These are phyloP conservation scores for Ophioninae sp. DNA, from an alignment of 2,888 invertebrate genomes.

Conservation along the genomic window DNA sequence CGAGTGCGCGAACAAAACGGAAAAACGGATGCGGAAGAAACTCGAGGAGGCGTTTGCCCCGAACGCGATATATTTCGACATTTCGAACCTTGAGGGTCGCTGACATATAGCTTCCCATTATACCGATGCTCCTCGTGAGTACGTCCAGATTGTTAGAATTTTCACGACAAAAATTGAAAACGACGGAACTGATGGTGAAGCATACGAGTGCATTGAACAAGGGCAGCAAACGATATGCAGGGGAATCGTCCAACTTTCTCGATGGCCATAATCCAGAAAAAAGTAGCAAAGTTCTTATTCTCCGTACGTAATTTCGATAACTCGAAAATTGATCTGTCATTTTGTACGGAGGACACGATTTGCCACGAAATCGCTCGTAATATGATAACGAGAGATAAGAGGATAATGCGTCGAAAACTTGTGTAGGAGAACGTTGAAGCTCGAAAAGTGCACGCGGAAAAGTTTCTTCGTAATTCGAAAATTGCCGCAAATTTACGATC, in stretches of 20 bases:
- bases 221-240: slow-evolving; percentile 40
- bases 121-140: slow-evolving; percentile 62
- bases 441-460: neutral
- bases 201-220: slow-evolving; percentile 38
- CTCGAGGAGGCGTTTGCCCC: neutral
- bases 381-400: neutral
- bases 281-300: slow-evolving; percentile 42
- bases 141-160: slow-evolving; percentile 59
- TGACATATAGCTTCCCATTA: slow-evolving; percentile 56
- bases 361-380: slow-evolving; percentile 13
- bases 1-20: neutral
- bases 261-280: slow-evolving; percentile 61
- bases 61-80: neutral
- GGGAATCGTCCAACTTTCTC: slow-evolving; percentile 41
- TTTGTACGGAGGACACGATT: slow-evolving; percentile 14
- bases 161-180: slow-evolving; percentile 61
- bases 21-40: neutral
- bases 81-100: slow-evolving; percentile 52
- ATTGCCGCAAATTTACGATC: slow-evolving; percentile 35
- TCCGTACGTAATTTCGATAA: slow-evolving; percentile 58
- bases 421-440: neutral
- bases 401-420: slow-evolving; percentile 2
- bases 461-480: slow-evolving; percentile 2
- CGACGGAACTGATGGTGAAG: slow-evolving; percentile 49
- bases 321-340: slow-evolving; percentile 58